Base-by-base conservation (phyloP, 1,140 invertebrate genomes). In the Euschistus heros region DNA sequence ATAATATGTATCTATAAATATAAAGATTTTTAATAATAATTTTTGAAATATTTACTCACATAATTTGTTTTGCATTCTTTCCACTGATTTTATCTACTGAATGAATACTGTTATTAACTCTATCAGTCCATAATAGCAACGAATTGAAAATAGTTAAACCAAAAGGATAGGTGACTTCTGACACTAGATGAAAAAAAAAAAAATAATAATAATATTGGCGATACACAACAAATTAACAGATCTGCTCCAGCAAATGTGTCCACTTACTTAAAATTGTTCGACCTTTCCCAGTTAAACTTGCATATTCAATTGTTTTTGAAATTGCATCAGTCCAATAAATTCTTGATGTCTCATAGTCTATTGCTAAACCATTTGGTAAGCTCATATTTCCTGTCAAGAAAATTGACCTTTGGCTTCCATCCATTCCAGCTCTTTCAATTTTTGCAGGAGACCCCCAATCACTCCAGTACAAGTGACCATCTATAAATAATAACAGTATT, bases 81-180 rank as follows among this genome's bases (percentile, higher is more conserved):
- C 82, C 81, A 2, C 77, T 82, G 60, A 84, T 80, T 73, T 88
- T 89, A 69, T 88, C 76, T 17, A 82, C 84, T 88, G 81, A 81
- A 74, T 89, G 84, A 27, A 93, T 88, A 10, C 84, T 86, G 63
- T 80, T 79, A 0, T 85, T 87, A 5, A 85, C 80, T 83, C 87
- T 89, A 71, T 96, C 92, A 0, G 88, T 91, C 91, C 92, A 96
- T 70, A 89, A 94, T 0, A 97, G 80, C 63, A 84, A 82, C 61
- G 91, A 86, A 42, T 88, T 88, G 74, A 89, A 90, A 1, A 97
- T 82, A 57, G 89, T 86, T 63, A 97, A 72, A 0, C 90, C 89
- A 74, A 93, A 92, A 0, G 92, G 92, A 79, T 94, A 90, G 0
- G 84, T 83, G 4, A 92, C 72, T 30, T 65, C 55, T 5, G 62